phyloP scores from a whole-genome alignment of 1,140 invertebrate genomes.

The Drosophila quadrilineata region DNA sequence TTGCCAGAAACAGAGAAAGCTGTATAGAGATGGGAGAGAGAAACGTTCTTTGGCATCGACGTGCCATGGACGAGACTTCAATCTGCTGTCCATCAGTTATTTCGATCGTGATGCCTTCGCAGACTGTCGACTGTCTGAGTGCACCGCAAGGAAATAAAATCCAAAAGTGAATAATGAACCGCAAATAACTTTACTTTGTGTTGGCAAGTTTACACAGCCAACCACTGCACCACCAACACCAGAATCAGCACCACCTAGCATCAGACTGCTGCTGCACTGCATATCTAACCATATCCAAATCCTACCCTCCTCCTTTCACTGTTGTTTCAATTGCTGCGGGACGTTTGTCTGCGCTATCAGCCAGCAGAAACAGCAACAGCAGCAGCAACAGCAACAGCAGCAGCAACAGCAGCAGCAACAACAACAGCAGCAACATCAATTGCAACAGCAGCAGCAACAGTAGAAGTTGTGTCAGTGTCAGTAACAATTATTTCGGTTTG shows the following conservation, averaged over 20 bases:
- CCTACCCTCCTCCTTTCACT: background rate
- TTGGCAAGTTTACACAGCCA: slow-evolving; percentile 23
- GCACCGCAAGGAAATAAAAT: slow-evolving; percentile 68
- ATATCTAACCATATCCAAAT: slow-evolving; percentile 26
- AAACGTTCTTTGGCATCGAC: slow-evolving; percentile 42
- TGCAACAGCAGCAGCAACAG: slow-evolving; percentile 7
- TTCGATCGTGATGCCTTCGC: slow-evolving; percentile 57
- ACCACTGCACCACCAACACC: slow-evolving; percentile 5
- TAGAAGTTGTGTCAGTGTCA: slow-evolving; percentile 56
- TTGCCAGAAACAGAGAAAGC: too few relatives aligned
- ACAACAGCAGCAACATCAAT: slow-evolving; percentile 4
- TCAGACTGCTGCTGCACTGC: background rate
- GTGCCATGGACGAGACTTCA: slow-evolving; percentile 60
- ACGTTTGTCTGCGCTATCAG: slow-evolving; percentile 55
- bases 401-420: slow-evolving; percentile 9
- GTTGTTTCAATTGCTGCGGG: slow-evolving; percentile 58
- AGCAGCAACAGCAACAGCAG: slow-evolving; percentile 1
- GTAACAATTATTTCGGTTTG: slow-evolving; percentile 75
- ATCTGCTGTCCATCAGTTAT: slow-evolving; percentile 74
- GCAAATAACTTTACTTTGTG: slow-evolving; percentile 77
- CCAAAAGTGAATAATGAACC: slow-evolving; percentile 79
- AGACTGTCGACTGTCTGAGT: slow-evolving; percentile 6
- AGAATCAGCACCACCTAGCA: background rate
- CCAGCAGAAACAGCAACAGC: slow-evolving; percentile 16
- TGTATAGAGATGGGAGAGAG: slow-evolving; percentile 32